These are phyloP conservation scores for Styela plicata DNA, from an alignment of 23 tunicate species.

Conservation along the genomic window DNA sequence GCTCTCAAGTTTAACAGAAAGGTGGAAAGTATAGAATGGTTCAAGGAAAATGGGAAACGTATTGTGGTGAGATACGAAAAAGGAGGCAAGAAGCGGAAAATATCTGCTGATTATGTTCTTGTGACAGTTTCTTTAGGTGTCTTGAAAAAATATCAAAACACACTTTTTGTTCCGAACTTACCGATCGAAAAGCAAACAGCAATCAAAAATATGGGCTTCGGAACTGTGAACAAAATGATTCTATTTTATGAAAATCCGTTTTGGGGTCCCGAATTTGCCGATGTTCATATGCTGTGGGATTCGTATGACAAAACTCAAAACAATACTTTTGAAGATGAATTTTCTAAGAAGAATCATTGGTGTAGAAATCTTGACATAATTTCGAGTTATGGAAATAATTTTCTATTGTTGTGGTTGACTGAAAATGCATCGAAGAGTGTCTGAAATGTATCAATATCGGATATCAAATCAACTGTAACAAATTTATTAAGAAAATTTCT, in stretches of 20 bases:
- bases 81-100: background rate
- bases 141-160: constrained; percentile 19
- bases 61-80: background rate
- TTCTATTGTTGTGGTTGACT: no score
- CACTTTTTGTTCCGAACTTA: constrained; percentile 30
- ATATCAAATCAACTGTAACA: background rate
- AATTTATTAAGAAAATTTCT: background rate
- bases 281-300: background rate
- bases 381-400: no score
- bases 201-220: constrained; percentile 26
- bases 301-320: background rate
- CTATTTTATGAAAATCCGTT: constrained; percentile 34
- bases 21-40: background rate
- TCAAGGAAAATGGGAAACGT: background rate
- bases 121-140: constrained; percentile 47
- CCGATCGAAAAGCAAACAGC: constrained; percentile 14
- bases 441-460: background rate
- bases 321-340: no score
- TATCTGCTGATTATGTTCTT: constrained; percentile 48
- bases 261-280: constrained; percentile 20
- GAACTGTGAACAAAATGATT: constrained; percentile 31
- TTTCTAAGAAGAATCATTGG: no score
- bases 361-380: no score
- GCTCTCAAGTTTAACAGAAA: background rate
- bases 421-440: no score